Conservation (phyloP, 2,113 vertebrate species). For the Bufo bufo region DNA sequence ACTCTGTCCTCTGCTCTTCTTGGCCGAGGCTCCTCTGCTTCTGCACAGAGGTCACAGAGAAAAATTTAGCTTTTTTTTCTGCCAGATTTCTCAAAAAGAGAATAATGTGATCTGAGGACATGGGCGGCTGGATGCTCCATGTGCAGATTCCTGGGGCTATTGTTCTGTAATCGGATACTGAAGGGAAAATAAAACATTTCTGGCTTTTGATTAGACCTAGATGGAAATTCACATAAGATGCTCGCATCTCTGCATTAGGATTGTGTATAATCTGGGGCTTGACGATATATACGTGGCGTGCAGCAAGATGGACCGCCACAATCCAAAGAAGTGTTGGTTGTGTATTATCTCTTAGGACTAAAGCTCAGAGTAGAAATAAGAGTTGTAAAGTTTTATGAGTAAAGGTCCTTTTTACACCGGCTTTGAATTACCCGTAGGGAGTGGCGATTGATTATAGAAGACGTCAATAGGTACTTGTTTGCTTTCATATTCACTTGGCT, state of each 20-base stretch:
- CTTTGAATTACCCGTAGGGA: too few species aligned
- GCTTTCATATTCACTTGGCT: too few species aligned
- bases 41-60: background rate
- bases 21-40: background rate
- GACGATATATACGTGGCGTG: too few species aligned
- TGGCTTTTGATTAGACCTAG: background rate
- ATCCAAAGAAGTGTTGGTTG: too few species aligned
- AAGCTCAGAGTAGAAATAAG: too few species aligned
- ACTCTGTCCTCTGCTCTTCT: background rate
- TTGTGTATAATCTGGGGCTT: background rate
- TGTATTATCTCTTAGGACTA: too few species aligned
- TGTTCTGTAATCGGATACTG: background rate
- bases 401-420: too few species aligned
- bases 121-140: background rate
- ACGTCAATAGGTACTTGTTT: too few species aligned
- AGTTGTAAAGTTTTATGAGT: too few species aligned
- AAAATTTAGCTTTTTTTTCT: background rate
- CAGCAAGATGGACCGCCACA: too few species aligned
- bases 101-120: constrained; percentile 20
- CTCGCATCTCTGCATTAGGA: background rate
- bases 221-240: background rate
- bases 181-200: background rate
- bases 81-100: background rate
- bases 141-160: background rate
- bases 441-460: too few species aligned